Percentiles rank a stretch among this genome's conserved stretches.
Conservation (phyloP, 2,113 vertebrate genomes). For the Apeltes quadracus region DNA sequence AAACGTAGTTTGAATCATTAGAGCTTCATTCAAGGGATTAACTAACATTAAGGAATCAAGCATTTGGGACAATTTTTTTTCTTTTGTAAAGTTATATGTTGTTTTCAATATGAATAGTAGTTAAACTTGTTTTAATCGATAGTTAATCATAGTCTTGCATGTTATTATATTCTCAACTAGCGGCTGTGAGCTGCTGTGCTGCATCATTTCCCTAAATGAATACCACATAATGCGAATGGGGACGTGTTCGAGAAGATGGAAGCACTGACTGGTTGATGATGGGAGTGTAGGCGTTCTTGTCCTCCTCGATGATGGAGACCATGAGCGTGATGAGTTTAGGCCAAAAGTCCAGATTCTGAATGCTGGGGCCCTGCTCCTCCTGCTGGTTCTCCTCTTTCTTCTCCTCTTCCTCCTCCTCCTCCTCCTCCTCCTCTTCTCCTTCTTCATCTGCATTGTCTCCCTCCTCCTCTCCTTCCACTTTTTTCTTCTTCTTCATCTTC, state of each 20-base stretch:
- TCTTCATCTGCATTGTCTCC: background rate
- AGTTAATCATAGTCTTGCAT: background rate
- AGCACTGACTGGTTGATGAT: conserved; percentile 92
- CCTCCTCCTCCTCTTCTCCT: conserved; percentile 55
- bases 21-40: background rate
- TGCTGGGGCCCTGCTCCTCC: conserved; percentile 93
- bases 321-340: conserved; percentile 98
- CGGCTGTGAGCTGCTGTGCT: background rate
- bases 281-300: conserved; percentile 92
- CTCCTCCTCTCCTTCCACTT: conserved; percentile 31
- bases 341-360: conserved; percentile 97
- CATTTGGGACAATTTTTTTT: background rate
- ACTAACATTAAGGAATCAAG: background rate
- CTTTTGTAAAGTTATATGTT: background rate
- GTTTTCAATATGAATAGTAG: background rate
- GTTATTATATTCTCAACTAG: background rate
- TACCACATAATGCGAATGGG: background rate
- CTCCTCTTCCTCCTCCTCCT: conserved; percentile 82
- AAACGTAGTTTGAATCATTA: background rate
- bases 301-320: conserved; percentile 98
- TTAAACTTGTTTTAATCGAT: background rate
- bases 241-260: too few relatives aligned
- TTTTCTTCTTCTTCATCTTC: conserved; percentile 61
- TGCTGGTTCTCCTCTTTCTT: conserved; percentile 67
- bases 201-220: background rate